Percentiles rank a stretch among this genome's conserved stretches.
phyloP scores from a whole-genome alignment of 1,140 invertebrate genomes.

The Coptotermes formosanus region DNA sequence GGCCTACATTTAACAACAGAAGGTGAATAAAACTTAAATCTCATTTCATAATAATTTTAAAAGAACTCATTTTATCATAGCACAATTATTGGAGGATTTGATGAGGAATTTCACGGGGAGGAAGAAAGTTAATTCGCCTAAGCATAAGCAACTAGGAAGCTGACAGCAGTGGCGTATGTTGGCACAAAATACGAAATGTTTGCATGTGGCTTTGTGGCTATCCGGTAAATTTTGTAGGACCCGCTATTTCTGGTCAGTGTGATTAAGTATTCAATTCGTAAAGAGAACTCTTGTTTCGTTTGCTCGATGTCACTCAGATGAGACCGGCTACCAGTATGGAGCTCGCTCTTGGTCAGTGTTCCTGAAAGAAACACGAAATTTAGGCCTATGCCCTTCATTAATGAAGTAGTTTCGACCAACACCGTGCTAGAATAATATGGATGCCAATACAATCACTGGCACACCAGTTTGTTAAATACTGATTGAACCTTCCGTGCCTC shows the following conservation, averaged over 20 bases:
- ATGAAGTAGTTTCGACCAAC: not conserved
- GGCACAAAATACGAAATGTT: no score
- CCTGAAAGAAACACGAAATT: not conserved
- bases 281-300: constrained; percentile 16
- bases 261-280: not conserved
- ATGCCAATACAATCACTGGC: not conserved
- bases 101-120: no score
- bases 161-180: no score
- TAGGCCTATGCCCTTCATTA: not conserved
- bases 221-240: not conserved
- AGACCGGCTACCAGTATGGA: not conserved
- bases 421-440: not conserved
- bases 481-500: not conserved
- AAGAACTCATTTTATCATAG: no score
- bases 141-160: no score
- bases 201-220: not conserved
- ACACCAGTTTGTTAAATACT: not conserved
- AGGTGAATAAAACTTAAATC: no score
- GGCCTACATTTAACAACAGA: no score
- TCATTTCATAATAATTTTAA: no score
- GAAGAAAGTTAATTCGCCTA: no score
- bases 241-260: not conserved
- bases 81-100: no score
- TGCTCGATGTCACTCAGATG: constrained; percentile 4
- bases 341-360: not conserved